Evolutionary conservation across 1,140 invertebrate species (phyloP).

Genomic region (Carposina sasakii): DNA sequence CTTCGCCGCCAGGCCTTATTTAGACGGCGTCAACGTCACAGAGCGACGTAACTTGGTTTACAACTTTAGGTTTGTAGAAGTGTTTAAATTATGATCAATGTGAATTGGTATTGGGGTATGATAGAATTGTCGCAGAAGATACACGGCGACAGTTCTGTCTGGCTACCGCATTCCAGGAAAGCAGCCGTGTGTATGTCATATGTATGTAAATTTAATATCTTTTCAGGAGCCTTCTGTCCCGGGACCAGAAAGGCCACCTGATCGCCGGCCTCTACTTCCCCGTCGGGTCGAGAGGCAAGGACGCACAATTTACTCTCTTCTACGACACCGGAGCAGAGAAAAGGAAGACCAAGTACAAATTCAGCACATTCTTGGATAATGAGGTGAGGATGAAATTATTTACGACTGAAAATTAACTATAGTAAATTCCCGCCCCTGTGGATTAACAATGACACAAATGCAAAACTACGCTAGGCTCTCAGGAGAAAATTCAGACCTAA

Average conservation of each 20-base stretch:
- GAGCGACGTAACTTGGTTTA: conserved; percentile 92
- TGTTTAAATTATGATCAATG: too few species aligned
- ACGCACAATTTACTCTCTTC: conserved; percentile 58
- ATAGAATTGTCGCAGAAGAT: too few species aligned
- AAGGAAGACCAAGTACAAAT: conserved; percentile 56
- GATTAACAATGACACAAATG: too few species aligned
- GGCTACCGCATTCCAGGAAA: too few species aligned
- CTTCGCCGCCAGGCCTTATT: conserved; percentile 84
- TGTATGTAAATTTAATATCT: too few species aligned
- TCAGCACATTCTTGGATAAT: conserved; percentile 45
- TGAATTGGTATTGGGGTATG: too few species aligned
- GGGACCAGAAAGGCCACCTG: conserved; percentile 86
- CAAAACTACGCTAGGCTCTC: too few species aligned
- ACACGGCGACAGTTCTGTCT: too few species aligned
- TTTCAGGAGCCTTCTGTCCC: conserved; percentile 81
- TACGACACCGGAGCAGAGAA: conserved; percentile 46
- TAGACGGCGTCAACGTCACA: conserved; percentile 87
- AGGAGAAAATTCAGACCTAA: too few species aligned
- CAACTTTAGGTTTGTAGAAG: conserved; percentile 80
- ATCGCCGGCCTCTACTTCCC: conserved; percentile 88
- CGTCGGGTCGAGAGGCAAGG: conserved; percentile 41
- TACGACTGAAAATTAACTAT: too few species aligned
- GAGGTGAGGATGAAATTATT: conserved; percentile 34
- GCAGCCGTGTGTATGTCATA: too few species aligned
- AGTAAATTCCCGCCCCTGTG: too few species aligned